Evolutionary conservation across 2,113 vertebrate species (phyloP).

Genomic region (Corythornis cristatus): DNA sequence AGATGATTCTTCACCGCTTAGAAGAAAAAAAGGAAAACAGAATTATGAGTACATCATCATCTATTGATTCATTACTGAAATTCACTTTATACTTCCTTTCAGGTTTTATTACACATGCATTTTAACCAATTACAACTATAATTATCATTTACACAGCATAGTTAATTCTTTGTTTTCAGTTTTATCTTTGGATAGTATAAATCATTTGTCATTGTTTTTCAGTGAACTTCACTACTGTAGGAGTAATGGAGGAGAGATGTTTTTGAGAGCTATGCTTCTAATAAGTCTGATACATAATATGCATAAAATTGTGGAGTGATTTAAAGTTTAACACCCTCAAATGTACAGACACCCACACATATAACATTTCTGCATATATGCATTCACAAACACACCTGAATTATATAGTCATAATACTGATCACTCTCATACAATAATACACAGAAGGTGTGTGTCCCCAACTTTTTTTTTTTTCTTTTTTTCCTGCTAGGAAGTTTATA

Average conservation of each 20-base stretch:
- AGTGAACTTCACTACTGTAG: neutral
- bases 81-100: slow-evolving; percentile 31
- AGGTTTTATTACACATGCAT: slow-evolving; percentile 25
- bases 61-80: slow-evolving; percentile 45
- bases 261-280: neutral
- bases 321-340: slow-evolving; percentile 12
- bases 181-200: slow-evolving; percentile 9
- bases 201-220: neutral
- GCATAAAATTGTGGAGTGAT: neutral
- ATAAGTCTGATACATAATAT: neutral
- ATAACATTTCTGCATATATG: neutral
- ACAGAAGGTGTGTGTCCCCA: neutral
- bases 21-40: slow-evolving; percentile 25
- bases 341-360: slow-evolving; percentile 12
- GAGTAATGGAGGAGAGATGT: neutral
- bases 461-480: too few relatives aligned
- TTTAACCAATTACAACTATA: slow-evolving; percentile 49
- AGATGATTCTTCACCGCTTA: slow-evolving; percentile 36
- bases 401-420: slow-evolving; percentile 25
- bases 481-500: neutral
- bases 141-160: slow-evolving; percentile 35
- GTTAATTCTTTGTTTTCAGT: slow-evolving; percentile 19
- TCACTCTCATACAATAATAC: neutral
- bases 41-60: slow-evolving; percentile 4
- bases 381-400: slow-evolving; percentile 22